phyloP scores from a whole-genome alignment of 2,113 vertebrate genomes.

The Ceuthmochares aereus region DNA sequence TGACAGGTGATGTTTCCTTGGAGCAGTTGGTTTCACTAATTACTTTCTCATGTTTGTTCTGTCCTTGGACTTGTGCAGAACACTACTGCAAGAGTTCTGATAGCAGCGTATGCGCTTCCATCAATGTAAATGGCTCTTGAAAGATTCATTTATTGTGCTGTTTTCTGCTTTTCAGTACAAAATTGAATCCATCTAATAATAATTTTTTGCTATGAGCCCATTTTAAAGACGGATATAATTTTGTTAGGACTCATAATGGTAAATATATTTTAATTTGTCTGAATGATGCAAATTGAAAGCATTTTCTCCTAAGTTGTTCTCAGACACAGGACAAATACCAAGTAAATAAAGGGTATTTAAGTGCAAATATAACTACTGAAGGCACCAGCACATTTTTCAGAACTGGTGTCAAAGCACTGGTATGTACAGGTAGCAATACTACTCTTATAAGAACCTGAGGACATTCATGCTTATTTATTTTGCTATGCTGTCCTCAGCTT shows the following conservation, averaged over 20 bases:
- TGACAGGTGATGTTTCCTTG: neutral
- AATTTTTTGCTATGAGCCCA: neutral
- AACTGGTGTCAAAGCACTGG: neutral
- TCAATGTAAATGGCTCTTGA: neutral
- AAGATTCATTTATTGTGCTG: neutral
- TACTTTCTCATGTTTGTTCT: neutral
- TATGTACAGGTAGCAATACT: neutral
- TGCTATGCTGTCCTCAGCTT: neutral
- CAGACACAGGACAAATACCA: neutral
- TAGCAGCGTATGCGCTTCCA: neutral
- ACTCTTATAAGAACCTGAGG: neutral
- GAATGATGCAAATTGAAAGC: neutral
- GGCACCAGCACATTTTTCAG: neutral
- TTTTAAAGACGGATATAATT: constrained; percentile 3
- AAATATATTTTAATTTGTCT: constrained; percentile 35
- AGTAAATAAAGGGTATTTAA: neutral
- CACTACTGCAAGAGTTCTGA: neutral
- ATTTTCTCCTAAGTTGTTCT: neutral
- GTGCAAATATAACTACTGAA: neutral
- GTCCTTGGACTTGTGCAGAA: neutral
- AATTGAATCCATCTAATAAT: neutral
- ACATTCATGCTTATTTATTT: neutral
- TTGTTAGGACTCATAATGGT: neutral
- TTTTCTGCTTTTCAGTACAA: neutral
- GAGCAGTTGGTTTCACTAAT: neutral